Evolutionary conservation across 2,888 invertebrate species (phyloP).

Genomic region (Priocnemis perturbator): DNA sequence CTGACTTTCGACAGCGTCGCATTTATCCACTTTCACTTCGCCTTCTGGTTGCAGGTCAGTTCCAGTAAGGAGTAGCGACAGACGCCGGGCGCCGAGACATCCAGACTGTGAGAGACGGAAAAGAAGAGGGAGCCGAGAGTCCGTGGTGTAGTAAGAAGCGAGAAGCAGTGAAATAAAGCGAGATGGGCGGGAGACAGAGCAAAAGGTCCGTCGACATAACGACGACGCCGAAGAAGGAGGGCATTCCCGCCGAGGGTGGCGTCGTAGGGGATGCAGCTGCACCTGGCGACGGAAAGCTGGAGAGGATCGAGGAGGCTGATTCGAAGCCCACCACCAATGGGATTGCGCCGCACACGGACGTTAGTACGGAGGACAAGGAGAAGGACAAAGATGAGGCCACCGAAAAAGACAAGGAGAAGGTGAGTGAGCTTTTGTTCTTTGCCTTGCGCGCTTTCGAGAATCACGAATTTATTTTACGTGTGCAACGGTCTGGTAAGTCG

Average conservation of each 20-base stretch:
- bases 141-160: constrained; percentile 25
- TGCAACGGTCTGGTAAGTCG: too few species aligned
- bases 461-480: too few species aligned
- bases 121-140: constrained; percentile 26
- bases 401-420: constrained; percentile 82
- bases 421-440: constrained; percentile 54
- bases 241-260: constrained; percentile 73
- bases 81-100: background rate
- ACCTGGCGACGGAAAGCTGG: constrained; percentile 79
- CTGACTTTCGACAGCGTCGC: background rate
- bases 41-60: constrained; percentile 47
- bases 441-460: background rate
- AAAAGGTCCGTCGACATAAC: constrained; percentile 91
- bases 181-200: constrained; percentile 91
- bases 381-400: constrained; percentile 84
- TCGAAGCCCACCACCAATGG: constrained; percentile 86
- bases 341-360: constrained; percentile 81
- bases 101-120: background rate
- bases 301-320: constrained; percentile 86
- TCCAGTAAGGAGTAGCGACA: constrained; percentile 33
- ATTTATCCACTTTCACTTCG: constrained; percentile 11
- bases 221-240: constrained; percentile 81
- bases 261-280: constrained; percentile 78
- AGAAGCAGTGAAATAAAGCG: constrained; percentile 54
- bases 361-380: constrained; percentile 80